Conservation (phyloP, 2,888 invertebrate species). For the Lasioglossum leucozonium region DNA sequence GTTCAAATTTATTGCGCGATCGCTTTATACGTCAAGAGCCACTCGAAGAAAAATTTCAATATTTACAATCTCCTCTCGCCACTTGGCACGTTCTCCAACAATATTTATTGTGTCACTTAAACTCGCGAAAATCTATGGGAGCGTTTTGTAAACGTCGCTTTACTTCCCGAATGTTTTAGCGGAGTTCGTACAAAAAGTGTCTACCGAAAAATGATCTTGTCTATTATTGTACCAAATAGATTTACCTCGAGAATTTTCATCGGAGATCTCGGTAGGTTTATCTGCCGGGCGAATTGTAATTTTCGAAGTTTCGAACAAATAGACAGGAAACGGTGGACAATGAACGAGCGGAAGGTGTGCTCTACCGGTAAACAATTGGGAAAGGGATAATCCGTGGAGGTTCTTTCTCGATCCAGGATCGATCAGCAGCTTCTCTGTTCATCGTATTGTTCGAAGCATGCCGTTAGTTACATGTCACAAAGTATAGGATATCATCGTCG, state of each 20-base stretch:
- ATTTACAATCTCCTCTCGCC: background rate
- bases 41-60: background rate
- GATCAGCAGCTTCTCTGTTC: slow-evolving; percentile 42
- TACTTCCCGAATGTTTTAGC: background rate
- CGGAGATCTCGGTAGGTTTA: background rate
- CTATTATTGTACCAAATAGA: background rate
- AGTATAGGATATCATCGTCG: slow-evolving; percentile 79
- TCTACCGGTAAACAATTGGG: background rate
- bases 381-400: slow-evolving; percentile 39
- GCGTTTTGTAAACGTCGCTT: background rate
- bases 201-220: no score
- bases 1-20: background rate
- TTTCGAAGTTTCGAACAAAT: background rate
- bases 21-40: background rate
- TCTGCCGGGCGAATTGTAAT: background rate
- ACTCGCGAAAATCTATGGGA: background rate
- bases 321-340: background rate
- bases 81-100: background rate
- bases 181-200: background rate
- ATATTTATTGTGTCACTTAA: slow-evolving; percentile 1
- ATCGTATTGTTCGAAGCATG: slow-evolving; percentile 68
- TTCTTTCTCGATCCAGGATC: slow-evolving; percentile 37
- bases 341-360: background rate
- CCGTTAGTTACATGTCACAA: slow-evolving; percentile 71
- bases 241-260: background rate